Evolutionary conservation across 1,140 invertebrate genomes (phyloP), one percentile per base, ranked within the genome.

Genomic region (Thaumatotibia leucotreta): DNA sequence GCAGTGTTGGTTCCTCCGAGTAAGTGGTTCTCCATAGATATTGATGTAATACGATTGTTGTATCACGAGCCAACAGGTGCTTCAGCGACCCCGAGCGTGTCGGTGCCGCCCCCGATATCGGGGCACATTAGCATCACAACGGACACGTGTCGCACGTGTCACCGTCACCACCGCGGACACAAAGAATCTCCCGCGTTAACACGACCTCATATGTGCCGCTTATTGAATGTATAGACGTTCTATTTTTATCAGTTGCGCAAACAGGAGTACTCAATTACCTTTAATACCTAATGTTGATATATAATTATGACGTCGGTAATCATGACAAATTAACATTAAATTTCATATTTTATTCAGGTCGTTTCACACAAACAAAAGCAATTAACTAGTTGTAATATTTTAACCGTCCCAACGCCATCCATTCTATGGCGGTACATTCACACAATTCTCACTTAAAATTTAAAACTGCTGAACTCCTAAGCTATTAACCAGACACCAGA

Each of bases 91-190:
- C 39, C 6, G 39, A 45, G 14, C 39, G 17, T 45, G 17, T 20
- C 39, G 9, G 49, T 11, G 4, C 50, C 50, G 50, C 50, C 50
- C 20, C 50, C 20, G 50, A 27, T 54, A 27, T 54, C 50, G 50
- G 5, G 23, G n/a, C 39, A 27, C 50, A 54, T 54, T 54, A 27
- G 50, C 50, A 54, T 54, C 50, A 54, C 50, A 54, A 54, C 50
- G 50, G 50, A 27, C 50, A 27, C 50, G 50, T 23, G 23, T 23
- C 50, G 50, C 50, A 54, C 50, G 50, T 54, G 50, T 54, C 50
- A 14, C 20, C 17, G 49, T 10, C 50, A 22, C n/a, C n/a, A n/a
- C n/a, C n/a, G n/a, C n/a, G 39, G 39, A 45, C 17, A 20, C 4
- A 17, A 20, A 33, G 32, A 33, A 33, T 8, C 14, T 1, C 5